Base-by-base conservation (phyloP, 1,140 invertebrate species). In the Ostrea denselamellosa region DNA sequence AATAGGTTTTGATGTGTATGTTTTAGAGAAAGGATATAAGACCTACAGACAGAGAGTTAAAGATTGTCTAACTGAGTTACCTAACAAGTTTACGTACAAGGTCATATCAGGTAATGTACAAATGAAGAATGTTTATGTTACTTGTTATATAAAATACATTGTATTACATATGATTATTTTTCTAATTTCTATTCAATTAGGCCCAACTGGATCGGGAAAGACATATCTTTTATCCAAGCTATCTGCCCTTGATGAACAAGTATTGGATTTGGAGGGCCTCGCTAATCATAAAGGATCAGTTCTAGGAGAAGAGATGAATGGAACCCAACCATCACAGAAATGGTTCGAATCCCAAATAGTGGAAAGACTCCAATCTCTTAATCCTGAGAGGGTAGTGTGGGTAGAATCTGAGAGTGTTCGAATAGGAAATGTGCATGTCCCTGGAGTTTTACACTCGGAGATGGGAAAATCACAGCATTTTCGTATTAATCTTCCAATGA, bases 251-350 rank as follows among this genome's bases (percentile, higher is more conserved):
- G 92, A 91, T 68, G 88, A 92, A 83, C 92, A 93, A 86, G 88
- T 93, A 8, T 58, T 93, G 54, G 91, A 93, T 82, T 87, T 93
- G 10, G 92, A 93, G 84, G 89, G 81, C 12, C 82, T 92, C 28
- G 92, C 92, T 14, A 90, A 90, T 81, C 92, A 93, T 86, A 91
- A 90, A 65, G 92, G 92, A 0, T 93, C 92, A 62, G 83, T 92
- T 51, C 85, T 93, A 14, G 92, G 92, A 14, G 85, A 88, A 8
- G 90, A 89, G 87, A 89, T 91, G 52, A 85, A 88, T 17, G 89
- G 91, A 22, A 87, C 85, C 0, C 92, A 93, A 85, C 91, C 91
- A 9, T 89, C 90, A 54, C 90, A 93, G 65, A 92, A 92, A 88
- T 87, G 87, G 34, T 93, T 90, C 87, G 89, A 90, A 71, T 88